These are phyloP conservation scores for Cladopsammia gracilis DNA, from an alignment of 64 coral and sea anemone genomes.

Conservation along the genomic window DNA sequence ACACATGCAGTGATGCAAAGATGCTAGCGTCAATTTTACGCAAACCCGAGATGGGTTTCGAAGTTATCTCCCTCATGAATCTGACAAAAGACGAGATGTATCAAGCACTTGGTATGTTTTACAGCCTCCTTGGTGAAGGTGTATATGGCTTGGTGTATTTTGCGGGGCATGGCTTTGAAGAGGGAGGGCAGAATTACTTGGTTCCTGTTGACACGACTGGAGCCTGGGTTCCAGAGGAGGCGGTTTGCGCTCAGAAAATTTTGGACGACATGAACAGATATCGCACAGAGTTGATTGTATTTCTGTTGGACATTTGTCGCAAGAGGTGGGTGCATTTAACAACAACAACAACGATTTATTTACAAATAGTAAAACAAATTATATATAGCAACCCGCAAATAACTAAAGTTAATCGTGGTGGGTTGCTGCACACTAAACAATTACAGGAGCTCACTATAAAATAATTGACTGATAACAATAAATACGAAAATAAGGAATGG, in stretches of 20 bases:
- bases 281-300: slow-evolving; percentile 72
- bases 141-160: slow-evolving; percentile 93
- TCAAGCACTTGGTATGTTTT: slow-evolving; percentile 77
- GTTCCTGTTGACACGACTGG: slow-evolving; percentile 72
- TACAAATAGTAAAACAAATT: too few species aligned
- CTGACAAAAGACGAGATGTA: slow-evolving; percentile 81
- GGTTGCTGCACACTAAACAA: too few species aligned
- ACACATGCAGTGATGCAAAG: slow-evolving; percentile 81
- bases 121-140: slow-evolving; percentile 50
- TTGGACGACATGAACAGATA: slow-evolving; percentile 73
- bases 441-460: too few species aligned
- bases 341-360: too few species aligned
- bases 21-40: slow-evolving; percentile 86
- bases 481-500: too few species aligned
- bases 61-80: slow-evolving; percentile 91
- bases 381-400: too few species aligned
- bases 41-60: slow-evolving; percentile 88
- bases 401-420: too few species aligned
- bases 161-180: slow-evolving; percentile 93
- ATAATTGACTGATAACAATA: too few species aligned
- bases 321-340: slow-evolving; percentile 67
- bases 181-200: slow-evolving; percentile 88
- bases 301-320: slow-evolving; percentile 94
- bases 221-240: slow-evolving; percentile 77
- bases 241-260: slow-evolving; percentile 84